Evolutionary conservation across 2,797 vertebrate genomes (phyloP).

Genomic region (Allenopithecus nigroviridis): DNA sequence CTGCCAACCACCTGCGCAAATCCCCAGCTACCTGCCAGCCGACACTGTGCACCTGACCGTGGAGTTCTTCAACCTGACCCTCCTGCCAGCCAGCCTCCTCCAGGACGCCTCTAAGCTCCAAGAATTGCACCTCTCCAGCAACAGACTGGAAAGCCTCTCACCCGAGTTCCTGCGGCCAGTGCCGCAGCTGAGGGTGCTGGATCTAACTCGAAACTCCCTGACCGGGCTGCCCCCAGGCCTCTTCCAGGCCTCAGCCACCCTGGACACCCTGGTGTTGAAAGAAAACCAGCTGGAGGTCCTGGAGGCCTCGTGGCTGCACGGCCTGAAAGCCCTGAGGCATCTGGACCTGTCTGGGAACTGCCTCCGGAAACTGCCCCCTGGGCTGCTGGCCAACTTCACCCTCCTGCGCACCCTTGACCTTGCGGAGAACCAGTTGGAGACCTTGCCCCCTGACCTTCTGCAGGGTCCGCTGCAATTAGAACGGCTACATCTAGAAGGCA

Average conservation of each 20-base stretch:
- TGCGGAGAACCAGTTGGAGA: slow-evolving; percentile 67
- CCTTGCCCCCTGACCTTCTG: slow-evolving; percentile 53
- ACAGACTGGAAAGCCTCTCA: slow-evolving; percentile 58
- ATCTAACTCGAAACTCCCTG: slow-evolving; percentile 75
- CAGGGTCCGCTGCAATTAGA: slow-evolving; percentile 38
- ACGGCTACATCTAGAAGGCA: slow-evolving; percentile 67
- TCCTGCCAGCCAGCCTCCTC: not conserved
- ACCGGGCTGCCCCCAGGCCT: not conserved
- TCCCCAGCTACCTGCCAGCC: slow-evolving; percentile 51
- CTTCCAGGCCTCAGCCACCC: not conserved
- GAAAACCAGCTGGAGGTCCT: slow-evolving; percentile 64
- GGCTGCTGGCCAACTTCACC: slow-evolving; percentile 47
- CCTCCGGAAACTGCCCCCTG: not conserved
- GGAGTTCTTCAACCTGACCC: slow-evolving; percentile 77
- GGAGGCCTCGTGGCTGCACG: not conserved
- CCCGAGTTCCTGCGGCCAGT: not conserved
- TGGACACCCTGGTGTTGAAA: slow-evolving; percentile 71
- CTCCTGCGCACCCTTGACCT: slow-evolving; percentile 68
- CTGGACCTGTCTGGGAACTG: slow-evolving; percentile 71
- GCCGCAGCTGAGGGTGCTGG: slow-evolving; percentile 54
- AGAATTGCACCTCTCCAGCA: slow-evolving; percentile 79
- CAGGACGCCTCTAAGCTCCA: not conserved
- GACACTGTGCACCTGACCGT: slow-evolving; percentile 41
- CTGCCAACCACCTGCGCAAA: slow-evolving; percentile 12
- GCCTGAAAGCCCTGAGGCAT: slow-evolving; percentile 6